Evolutionary conservation across 2,888 invertebrate species (phyloP), one percentile per base, ranked within the genome.

Genomic region (Dicycla oo): DNA sequence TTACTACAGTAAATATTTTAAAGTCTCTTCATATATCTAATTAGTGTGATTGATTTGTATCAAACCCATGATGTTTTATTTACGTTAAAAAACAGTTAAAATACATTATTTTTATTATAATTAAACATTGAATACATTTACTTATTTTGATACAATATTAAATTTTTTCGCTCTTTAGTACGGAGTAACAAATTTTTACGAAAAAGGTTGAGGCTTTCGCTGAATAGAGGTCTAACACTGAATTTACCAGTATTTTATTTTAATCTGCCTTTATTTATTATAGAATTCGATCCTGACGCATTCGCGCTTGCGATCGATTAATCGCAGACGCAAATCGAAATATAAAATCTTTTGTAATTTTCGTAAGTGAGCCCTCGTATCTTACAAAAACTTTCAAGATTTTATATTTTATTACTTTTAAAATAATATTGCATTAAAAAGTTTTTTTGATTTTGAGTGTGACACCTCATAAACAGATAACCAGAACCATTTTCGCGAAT

Each of bases 51-150:
- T 79, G 81, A 69, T 82, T 84, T 90, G 86, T 83, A 74, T 86
- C 89, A 86, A 84, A 74, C 86, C 82, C 79, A 83, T 83, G 83
- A 89, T 86, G 78, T 88, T 88, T 67, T 71, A 73, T 84, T 88
- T 88, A 89, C 88, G 87, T 90, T 88, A 87, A 90, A 92, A 92
- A 92, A 90, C 89, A 90, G 87, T 89, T 91, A 89, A 92, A 93
- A 92, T 91, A 90, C 88, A 88, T 86, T 88, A 83, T 87, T 88
- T 75, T 75, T 78, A 75, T 88, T 86, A 82, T 88, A 88, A 90
- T 92, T 90, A 92, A 93, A 93, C 92, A 93, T 88, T 91, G 91
- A 92, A 86, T 92, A 93, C 92, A 93, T 90, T 90, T 89, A 93
- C 89, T 92, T 93, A 92, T 81, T 77, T 83, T 80, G 85, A 86